phyloP scores from a whole-genome alignment of 92 coral and sea anemone genomes.

The Actinernus sp. region DNA sequence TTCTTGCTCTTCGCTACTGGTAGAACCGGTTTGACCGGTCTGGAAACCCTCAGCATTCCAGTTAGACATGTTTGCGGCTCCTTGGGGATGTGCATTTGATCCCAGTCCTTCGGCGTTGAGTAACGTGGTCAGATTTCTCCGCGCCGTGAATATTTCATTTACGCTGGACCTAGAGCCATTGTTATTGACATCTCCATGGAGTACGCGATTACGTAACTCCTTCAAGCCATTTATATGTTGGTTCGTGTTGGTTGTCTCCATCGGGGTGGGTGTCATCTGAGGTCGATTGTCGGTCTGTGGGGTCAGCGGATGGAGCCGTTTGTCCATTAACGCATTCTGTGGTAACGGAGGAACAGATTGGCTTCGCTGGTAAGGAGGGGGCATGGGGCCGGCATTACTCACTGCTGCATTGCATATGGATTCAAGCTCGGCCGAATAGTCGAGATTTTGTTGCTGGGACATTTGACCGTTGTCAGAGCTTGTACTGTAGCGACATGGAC shows the following conservation, averaged over 20 bases:
- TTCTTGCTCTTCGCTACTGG: constrained; percentile 85
- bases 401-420: constrained; percentile 79
- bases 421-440: constrained; percentile 86
- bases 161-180: constrained; percentile 87
- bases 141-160: constrained; percentile 81
- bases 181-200: constrained; percentile 97
- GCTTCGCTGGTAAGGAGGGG: constrained; percentile 87
- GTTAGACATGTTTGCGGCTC: constrained; percentile 29
- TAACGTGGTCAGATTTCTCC: constrained; percentile 87
- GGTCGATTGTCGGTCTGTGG: constrained; percentile 93
- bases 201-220: constrained; percentile 93
- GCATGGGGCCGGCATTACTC: constrained; percentile 66
- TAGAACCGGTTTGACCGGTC: constrained; percentile 36
- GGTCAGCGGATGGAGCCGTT: constrained; percentile 94
- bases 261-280: constrained; percentile 79
- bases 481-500: constrained; percentile 85
- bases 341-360: constrained; percentile 99
- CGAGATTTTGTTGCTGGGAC: constrained; percentile 66
- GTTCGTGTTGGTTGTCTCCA: constrained; percentile 74
- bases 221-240: constrained; percentile 92
- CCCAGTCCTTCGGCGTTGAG: constrained; percentile 77
- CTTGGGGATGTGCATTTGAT: constrained; percentile 50
- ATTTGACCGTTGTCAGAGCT: constrained; percentile 61
- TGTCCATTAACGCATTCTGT: constrained; percentile 79
- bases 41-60: constrained; percentile 47